These are phyloP conservation scores for Melanogrammus aeglefinus DNA, from an alignment of 2,797 vertebrate species.

Conservation along the genomic window DNA sequence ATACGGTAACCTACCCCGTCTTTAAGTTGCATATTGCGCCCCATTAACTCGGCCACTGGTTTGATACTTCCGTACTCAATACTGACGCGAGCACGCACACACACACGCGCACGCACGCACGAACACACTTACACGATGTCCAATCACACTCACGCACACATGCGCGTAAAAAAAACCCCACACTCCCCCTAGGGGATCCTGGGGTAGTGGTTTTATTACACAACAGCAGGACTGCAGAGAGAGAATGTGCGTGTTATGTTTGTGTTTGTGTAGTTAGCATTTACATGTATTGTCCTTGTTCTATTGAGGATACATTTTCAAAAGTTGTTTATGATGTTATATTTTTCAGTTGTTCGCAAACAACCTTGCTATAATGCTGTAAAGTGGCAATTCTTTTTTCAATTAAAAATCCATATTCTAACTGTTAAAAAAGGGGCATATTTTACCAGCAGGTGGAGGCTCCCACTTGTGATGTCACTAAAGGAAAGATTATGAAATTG, in stretches of 20 bases:
- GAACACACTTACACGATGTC: too few species aligned
- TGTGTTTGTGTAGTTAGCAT: not conserved
- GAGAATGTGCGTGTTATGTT: constrained; percentile 10
- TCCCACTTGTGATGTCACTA: not conserved
- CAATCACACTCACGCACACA: not conserved
- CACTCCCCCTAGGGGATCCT: constrained; percentile 9
- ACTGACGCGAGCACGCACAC: not conserved
- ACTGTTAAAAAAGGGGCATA: not conserved
- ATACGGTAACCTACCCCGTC: constrained; percentile 7
- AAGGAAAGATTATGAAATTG: not conserved
- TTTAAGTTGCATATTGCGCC: constrained; percentile 24
- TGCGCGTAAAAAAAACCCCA: not conserved
- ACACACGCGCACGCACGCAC: not conserved
- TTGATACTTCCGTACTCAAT: constrained; percentile 13
- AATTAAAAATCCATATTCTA: not conserved
- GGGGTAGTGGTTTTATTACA: constrained; percentile 19
- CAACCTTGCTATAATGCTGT: not conserved
- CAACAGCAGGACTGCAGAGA: constrained; percentile 10
- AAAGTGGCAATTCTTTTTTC: not conserved
- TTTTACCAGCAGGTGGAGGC: not conserved
- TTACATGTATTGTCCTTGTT: not conserved
- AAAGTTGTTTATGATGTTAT: not conserved
- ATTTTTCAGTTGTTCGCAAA: not conserved
- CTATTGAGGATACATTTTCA: not conserved
- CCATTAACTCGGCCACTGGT: constrained; percentile 31